These are phyloP conservation scores for Drosophila mayaguana DNA, from an alignment of 2,888 invertebrate species.

Conservation along the genomic window DNA sequence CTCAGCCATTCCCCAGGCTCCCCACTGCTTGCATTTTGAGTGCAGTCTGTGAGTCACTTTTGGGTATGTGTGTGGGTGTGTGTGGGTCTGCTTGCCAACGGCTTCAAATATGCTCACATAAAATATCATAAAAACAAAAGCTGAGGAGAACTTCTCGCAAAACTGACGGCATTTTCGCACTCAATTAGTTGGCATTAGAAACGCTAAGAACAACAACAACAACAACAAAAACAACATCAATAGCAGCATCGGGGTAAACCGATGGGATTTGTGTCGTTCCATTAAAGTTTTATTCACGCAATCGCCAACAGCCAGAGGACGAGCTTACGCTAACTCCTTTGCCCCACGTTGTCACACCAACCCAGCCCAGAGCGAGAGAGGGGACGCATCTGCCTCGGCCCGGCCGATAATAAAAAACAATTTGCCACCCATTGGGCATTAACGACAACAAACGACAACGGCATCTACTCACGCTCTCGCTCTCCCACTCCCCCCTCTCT, in stretches of 20 bases:
- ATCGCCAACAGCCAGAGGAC: slow-evolving; percentile 56
- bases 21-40: slow-evolving; percentile 46
- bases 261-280: slow-evolving; percentile 83
- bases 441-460: slow-evolving; percentile 77
- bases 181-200: slow-evolving; percentile 85
- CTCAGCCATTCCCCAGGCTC: neutral
- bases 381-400: slow-evolving; percentile 26
- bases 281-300: slow-evolving; percentile 84
- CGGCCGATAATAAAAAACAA: slow-evolving; percentile 82
- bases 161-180: slow-evolving; percentile 85
- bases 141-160: slow-evolving; percentile 52
- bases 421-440: slow-evolving; percentile 83
- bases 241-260: slow-evolving; percentile 34
- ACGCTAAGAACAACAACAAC: slow-evolving; percentile 28
- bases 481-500: neutral
- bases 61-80: slow-evolving; percentile 16
- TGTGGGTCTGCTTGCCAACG: slow-evolving; percentile 29
- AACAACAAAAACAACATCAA: slow-evolving; percentile 9
- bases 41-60: slow-evolving; percentile 54
- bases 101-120: slow-evolving; percentile 46
- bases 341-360: slow-evolving; percentile 31
- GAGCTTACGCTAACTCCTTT: slow-evolving; percentile 58
- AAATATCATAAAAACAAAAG: slow-evolving; percentile 49
- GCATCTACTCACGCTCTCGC: slow-evolving; percentile 43
- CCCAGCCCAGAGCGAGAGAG: slow-evolving; percentile 20